Base-by-base conservation (phyloP, 1,140 invertebrate species). In the Drosophila equinoxialis region DNA sequence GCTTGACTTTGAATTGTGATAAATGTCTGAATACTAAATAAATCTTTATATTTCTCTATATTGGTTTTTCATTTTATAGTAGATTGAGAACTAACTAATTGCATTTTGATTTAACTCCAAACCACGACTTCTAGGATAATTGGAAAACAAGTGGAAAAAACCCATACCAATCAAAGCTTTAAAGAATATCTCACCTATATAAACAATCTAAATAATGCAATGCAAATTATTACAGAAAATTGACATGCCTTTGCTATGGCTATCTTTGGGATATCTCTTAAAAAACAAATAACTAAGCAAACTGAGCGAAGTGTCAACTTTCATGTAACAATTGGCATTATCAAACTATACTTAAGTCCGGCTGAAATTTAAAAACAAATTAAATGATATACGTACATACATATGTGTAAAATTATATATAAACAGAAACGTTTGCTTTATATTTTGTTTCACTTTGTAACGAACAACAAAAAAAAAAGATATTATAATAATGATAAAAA, bases 241-340 rank as follows among this genome's bases (percentile, higher is more conserved):
- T 83, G 77, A 83, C 83, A 83, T 14, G 11, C 66, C 39, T 26
- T 62, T 66, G 76, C 76, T 55, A 23, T 35, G 57, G 26, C 41
- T 68, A 68, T 35, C 13, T 59, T 65, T 54, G 35, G 45, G 30
- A 8, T 17, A 64, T 23, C 17, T 1, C 30, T 55, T 6, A 30
- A 30, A 6, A 3, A 30, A 68, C 20, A 20, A 65, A 58, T 66
- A 57, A 70, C 30, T 69, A 68, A 59, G 37, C 61, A 48, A 82
- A 66, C 35, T 48, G 26, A 41, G 71, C 82, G 79, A 76, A 55
- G 75, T 89, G 85, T 90, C 84, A 77, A 84, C 79, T 82, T 81
- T 91, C 83, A 79, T 85, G 89, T 80, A 89, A 91, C 89, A 91
- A 91, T 89, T 91, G 89, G 89, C 89, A 90, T 90, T 90, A 90